These are phyloP conservation scores for Neelides folsomi DNA, from an alignment of 2,888 invertebrate genomes.

Conservation along the genomic window DNA sequence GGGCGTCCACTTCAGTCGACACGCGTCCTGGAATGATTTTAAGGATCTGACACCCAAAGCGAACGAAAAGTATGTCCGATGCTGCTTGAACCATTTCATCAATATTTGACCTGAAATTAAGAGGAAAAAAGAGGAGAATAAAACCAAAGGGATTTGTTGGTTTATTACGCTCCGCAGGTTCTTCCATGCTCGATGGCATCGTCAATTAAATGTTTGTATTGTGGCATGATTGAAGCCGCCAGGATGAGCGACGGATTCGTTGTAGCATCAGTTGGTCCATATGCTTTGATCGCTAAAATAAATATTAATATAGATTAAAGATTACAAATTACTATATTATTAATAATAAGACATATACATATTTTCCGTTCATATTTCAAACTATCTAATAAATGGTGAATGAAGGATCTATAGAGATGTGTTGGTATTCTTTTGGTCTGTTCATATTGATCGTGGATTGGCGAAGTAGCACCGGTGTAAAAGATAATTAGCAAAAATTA, in stretches of 20 bases:
- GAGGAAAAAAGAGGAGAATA: not conserved
- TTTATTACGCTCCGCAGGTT: conserved; percentile 46
- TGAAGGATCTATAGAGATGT: too few relatives aligned
- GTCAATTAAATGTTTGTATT: conserved; percentile 75
- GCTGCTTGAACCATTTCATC: conserved; percentile 68
- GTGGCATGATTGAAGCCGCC: conserved; percentile 84
- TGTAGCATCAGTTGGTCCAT: conserved; percentile 97
- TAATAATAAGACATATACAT: too few relatives aligned
- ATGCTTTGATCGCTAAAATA: conserved; percentile 76
- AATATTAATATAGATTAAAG: conserved; percentile 20
- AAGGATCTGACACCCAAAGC: conserved; percentile 93
- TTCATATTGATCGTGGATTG: too few relatives aligned
- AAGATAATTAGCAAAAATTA: too few relatives aligned
- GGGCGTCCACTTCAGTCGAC: conserved; percentile 91
- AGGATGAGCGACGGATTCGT: conserved; percentile 96
- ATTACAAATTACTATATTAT: too few relatives aligned
- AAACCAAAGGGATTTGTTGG: not conserved
- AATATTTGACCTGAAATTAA: conserved; percentile 42
- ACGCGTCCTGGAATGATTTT: conserved; percentile 95
- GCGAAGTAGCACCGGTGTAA: too few relatives aligned
- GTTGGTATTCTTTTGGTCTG: too few relatives aligned
- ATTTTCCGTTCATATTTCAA: too few relatives aligned
- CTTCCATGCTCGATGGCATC: conserved; percentile 80
- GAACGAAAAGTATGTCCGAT: conserved; percentile 83
- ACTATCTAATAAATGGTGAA: too few relatives aligned